Conservation (phyloP, 2,113 vertebrate genomes). For the Corynorhinus townsendii region DNA sequence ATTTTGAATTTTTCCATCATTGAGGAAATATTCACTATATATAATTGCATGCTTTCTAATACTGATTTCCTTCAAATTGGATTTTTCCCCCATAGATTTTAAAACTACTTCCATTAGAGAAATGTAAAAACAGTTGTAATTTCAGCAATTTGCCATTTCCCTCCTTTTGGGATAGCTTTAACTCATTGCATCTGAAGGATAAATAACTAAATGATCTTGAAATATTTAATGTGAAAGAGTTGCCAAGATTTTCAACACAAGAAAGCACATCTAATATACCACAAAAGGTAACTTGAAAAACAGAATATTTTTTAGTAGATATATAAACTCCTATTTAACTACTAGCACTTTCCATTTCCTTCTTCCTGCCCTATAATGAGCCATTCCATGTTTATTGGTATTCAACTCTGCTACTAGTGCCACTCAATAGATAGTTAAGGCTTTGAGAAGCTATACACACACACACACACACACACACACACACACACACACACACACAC, state of each 20-base stretch:
- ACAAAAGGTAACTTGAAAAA: conserved; percentile 57
- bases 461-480: not conserved
- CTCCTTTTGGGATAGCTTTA: conserved; percentile 60
- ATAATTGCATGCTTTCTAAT: conserved; percentile 70
- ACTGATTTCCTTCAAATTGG: conserved; percentile 63
- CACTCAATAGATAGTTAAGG: conserved; percentile 58
- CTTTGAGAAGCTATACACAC: conserved; percentile 50
- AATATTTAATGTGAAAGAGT: conserved; percentile 60
- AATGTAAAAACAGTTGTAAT: conserved; percentile 70
- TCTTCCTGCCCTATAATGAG: not conserved
- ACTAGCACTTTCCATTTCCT: conserved; percentile 52
- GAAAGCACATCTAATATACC: conserved; percentile 33
- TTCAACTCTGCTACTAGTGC: conserved; percentile 56
- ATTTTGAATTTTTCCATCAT: conserved; percentile 66
- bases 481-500: not conserved
- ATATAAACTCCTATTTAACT: conserved; percentile 47
- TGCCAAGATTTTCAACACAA: conserved; percentile 58
- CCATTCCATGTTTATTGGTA: conserved; percentile 60
- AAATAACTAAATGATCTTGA: conserved; percentile 67
- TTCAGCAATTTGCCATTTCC: conserved; percentile 64
- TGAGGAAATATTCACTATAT: conserved; percentile 67
- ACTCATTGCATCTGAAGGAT: conserved; percentile 60
- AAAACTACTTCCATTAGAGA: conserved; percentile 60
- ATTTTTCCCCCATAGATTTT: conserved; percentile 64
- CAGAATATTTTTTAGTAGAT: conserved; percentile 34